These are phyloP conservation scores for Erpetoichthys calabaricus DNA, from an alignment of 2,797 vertebrate genomes.

Conservation along the genomic window DNA sequence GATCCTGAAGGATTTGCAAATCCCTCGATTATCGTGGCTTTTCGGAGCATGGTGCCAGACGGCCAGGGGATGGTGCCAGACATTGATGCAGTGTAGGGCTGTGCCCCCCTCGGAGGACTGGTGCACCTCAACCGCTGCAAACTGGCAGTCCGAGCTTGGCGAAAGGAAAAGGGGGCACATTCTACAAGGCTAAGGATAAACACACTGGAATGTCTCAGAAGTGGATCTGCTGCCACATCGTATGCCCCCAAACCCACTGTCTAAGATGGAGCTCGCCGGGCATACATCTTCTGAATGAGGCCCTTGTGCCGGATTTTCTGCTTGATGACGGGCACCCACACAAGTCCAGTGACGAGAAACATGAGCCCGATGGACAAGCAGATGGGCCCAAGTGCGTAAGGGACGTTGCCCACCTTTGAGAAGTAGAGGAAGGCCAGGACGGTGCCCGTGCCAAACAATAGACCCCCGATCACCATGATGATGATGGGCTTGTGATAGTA, in stretches of 20 bases:
- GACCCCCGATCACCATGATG: conserved; percentile 28
- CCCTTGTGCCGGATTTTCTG: conserved; percentile 28
- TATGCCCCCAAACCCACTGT: background rate
- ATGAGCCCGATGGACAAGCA: conserved; percentile 39
- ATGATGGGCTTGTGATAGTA: conserved; percentile 43
- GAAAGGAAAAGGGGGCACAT: too few relatives aligned
- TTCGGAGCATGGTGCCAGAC: too few relatives aligned
- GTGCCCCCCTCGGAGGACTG: too few relatives aligned
- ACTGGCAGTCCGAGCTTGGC: too few relatives aligned
- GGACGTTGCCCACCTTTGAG: conserved; percentile 5
- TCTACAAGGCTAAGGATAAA: too few relatives aligned
- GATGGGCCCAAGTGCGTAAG: conserved; percentile 27
- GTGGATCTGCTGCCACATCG: too few relatives aligned
- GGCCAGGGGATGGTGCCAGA: too few relatives aligned
- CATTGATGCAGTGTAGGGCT: too few relatives aligned
- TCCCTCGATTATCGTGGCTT: too few relatives aligned
- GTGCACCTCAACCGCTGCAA: too few relatives aligned
- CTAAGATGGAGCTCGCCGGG: conserved; percentile 2
- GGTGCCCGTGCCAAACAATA: conserved; percentile 23
- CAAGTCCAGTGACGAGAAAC: conserved; percentile 39
- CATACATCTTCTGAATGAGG: conserved; percentile 9
- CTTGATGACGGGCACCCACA: conserved; percentile 40
- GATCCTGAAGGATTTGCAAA: too few relatives aligned
- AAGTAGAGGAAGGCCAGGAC: conserved; percentile 32
- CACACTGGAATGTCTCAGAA: too few relatives aligned